Evolutionary conservation across 2,888 invertebrate genomes (phyloP).

Genomic region (Amphiduros pacificus): DNA sequence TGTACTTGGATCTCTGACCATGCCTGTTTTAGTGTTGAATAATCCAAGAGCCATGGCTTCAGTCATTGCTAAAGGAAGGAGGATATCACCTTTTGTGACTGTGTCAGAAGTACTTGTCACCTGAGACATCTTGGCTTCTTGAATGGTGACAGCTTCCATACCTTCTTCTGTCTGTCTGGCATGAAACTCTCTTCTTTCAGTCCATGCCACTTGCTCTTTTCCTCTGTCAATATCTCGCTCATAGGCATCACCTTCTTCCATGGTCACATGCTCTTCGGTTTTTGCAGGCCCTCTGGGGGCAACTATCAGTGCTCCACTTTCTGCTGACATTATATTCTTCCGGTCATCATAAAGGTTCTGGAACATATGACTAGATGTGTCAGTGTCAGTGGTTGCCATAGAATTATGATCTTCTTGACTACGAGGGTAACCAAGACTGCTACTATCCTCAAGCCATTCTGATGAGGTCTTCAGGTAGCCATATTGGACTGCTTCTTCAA

Average conservation of each 20-base stretch:
- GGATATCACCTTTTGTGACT: slow-evolving; percentile 26
- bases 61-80: slow-evolving; percentile 68
- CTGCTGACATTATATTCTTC: not conserved
- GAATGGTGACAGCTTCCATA: slow-evolving; percentile 26
- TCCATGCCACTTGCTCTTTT: slow-evolving; percentile 23
- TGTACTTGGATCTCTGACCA: slow-evolving; percentile 78
- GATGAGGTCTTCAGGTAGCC: slow-evolving; percentile 15
- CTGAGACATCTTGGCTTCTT: slow-evolving; percentile 29
- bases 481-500: slow-evolving; percentile 40
- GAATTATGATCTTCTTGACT: too few relatives aligned
- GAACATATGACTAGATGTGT: not conserved
- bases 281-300: not conserved
- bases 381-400: not conserved
- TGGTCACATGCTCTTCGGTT: slow-evolving; percentile 13
- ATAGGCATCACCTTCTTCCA: slow-evolving; percentile 30
- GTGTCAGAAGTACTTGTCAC: slow-evolving; percentile 15
- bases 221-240: slow-evolving; percentile 29
- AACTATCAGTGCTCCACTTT: not conserved
- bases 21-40: slow-evolving; percentile 66
- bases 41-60: slow-evolving; percentile 76
- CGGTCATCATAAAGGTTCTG: not conserved
- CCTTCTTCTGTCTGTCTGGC: slow-evolving; percentile 25
- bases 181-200: slow-evolving; percentile 26
- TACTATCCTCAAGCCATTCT: slow-evolving; percentile 11
- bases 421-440: too few relatives aligned